Percentiles rank a stretch among this genome's conserved stretches.
phyloP scores from a whole-genome alignment of 2,113 vertebrate genomes.

The Stercorarius parasiticus region DNA sequence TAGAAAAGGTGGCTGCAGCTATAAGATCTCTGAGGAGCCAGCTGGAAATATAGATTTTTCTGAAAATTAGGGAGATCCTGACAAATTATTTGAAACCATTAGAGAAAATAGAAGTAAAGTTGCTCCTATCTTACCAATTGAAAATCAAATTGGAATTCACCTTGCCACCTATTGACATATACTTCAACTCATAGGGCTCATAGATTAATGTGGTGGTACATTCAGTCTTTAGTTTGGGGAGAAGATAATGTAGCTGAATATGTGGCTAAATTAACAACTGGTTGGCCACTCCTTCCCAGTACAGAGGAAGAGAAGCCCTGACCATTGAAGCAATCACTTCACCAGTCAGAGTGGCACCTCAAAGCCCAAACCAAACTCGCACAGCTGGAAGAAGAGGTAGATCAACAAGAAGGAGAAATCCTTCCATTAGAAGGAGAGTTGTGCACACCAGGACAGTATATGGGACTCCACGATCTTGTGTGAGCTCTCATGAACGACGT shows the following conservation, averaged over 20 bases:
- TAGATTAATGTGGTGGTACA: not conserved
- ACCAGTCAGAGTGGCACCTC: not conserved
- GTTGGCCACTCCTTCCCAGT: not conserved
- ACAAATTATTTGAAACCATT: not conserved
- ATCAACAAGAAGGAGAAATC: not conserved
- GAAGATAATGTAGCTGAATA: not conserved
- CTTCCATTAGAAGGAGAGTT: rapidly evolving
- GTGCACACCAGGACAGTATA: too few relatives aligned
- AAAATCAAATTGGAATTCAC: not conserved
- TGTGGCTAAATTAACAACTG: rapidly evolving
- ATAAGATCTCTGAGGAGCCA: not conserved
- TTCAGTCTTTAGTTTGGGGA: not conserved
- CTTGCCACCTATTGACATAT: not conserved
- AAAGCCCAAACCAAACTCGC: not conserved
- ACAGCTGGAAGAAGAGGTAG: not conserved
- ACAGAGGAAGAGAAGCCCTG: not conserved
- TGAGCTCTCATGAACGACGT: not conserved
- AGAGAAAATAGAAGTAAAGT: not conserved
- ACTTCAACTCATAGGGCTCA: not conserved
- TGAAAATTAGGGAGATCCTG: not conserved
- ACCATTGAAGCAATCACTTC: not conserved
- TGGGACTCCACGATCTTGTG: not conserved
- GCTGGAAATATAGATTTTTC: not conserved
- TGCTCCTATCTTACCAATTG: not conserved
- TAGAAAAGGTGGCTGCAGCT: not conserved